phyloP scores from a whole-genome alignment of 2,113 vertebrate genomes.

The Corythaixoides concolor region DNA sequence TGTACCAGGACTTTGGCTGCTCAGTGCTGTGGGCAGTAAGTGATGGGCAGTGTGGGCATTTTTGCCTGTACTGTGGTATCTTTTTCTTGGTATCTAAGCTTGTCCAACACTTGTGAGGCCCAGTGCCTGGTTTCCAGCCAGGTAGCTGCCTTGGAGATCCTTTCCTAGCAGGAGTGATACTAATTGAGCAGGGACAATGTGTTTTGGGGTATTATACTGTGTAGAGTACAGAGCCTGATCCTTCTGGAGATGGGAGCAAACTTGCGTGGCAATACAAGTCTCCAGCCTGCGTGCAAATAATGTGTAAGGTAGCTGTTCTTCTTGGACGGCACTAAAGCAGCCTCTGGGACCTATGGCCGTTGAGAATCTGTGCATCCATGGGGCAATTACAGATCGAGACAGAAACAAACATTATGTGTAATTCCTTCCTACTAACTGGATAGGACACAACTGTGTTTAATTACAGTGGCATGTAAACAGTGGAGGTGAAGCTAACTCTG shows the following conservation, averaged over 20 bases:
- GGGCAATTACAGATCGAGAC: background rate
- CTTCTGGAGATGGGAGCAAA: background rate
- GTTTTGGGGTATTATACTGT: background rate
- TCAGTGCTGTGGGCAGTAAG: background rate
- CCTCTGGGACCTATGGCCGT: background rate
- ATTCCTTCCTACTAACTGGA: background rate
- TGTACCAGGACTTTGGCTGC: background rate
- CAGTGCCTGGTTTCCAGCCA: background rate
- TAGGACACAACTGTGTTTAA: constrained; percentile 18
- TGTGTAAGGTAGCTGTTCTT: background rate
- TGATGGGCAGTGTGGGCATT: background rate
- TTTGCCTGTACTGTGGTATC: background rate
- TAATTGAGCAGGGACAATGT: background rate
- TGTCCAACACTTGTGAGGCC: background rate
- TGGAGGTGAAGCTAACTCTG: constrained; percentile 6
- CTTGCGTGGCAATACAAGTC: background rate
- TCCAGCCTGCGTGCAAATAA: background rate
- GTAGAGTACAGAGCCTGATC: background rate
- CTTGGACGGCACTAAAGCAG: background rate
- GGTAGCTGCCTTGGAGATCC: background rate
- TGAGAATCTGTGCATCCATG: background rate
- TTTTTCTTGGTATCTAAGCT: background rate
- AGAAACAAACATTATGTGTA: background rate
- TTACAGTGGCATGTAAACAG: constrained; percentile 36
- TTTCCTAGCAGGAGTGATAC: background rate